Conservation (phyloP, 1,140 invertebrate species). For the Scylla paramamosain region DNA sequence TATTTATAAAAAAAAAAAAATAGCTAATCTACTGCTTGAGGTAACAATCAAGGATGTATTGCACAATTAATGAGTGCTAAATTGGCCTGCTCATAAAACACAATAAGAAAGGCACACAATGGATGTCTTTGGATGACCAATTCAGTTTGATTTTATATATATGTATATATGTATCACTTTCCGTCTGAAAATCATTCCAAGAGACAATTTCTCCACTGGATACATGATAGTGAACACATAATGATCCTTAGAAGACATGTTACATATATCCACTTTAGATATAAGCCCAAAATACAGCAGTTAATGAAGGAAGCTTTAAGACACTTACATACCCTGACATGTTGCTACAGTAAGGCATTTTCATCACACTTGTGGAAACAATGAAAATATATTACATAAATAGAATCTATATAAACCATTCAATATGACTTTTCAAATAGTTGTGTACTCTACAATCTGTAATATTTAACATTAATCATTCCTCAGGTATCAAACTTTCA, state of each 20-base stretch:
- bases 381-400: neutral
- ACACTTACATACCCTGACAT: neutral
- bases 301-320: conserved; percentile 3
- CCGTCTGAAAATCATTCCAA: neutral
- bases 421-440: neutral
- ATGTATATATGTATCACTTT: neutral
- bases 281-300: neutral
- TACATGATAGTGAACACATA: neutral
- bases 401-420: conserved; percentile 3
- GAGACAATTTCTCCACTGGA: conserved; percentile 6
- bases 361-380: neutral
- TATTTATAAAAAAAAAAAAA: neutral
- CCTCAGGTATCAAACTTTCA: neutral
- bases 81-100: neutral
- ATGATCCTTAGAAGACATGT: neutral
- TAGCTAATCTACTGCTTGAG: conserved; percentile 22
- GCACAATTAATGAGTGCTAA: neutral
- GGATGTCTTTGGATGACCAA: neutral
- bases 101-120: neutral
- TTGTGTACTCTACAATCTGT: neutral
- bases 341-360: neutral
- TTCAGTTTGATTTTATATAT: neutral
- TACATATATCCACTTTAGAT: neutral
- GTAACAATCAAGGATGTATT: conserved; percentile 46
- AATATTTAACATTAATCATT: neutral